Conservation (phyloP, 2,888 invertebrate species). For the Lottia gigantea region DNA sequence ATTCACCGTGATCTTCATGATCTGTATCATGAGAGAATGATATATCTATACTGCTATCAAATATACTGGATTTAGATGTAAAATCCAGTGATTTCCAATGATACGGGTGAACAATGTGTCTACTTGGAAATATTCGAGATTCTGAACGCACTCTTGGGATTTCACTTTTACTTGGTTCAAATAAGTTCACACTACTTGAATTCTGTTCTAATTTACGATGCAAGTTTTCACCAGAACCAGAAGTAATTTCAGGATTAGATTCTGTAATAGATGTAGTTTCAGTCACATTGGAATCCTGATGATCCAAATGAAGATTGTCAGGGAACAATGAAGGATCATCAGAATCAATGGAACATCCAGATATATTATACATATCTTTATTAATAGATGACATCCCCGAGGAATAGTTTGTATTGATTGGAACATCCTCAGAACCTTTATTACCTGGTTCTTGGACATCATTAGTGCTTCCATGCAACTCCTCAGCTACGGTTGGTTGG, state of each 20-base stretch:
- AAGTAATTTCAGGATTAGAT: background rate
- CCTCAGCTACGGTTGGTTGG: no score
- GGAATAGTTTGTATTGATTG: background rate
- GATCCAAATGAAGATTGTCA: background rate
- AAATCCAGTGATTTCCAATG: background rate
- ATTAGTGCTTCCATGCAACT: no score
- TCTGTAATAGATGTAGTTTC: background rate
- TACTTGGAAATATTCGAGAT: background rate
- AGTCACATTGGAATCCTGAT: background rate
- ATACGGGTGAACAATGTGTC: conserved; percentile 2
- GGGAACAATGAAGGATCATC: background rate
- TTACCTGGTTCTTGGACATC: no score
- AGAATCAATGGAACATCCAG: conserved; percentile 1
- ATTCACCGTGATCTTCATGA: background rate
- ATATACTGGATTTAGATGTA: background rate
- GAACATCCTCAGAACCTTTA: background rate
- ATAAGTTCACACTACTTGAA: conserved; percentile 3
- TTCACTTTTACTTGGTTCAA: background rate
- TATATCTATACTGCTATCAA: background rate
- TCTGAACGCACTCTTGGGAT: background rate
- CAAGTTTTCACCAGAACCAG: background rate
- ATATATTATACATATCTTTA: conserved; percentile 5
- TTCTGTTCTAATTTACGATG: background rate
- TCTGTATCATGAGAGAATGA: conserved; percentile 1
- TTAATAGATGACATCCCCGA: background rate